phyloP scores from a whole-genome alignment of 35 echinoderm and acorn worm genomes.

The Ophioderma brevispina region DNA sequence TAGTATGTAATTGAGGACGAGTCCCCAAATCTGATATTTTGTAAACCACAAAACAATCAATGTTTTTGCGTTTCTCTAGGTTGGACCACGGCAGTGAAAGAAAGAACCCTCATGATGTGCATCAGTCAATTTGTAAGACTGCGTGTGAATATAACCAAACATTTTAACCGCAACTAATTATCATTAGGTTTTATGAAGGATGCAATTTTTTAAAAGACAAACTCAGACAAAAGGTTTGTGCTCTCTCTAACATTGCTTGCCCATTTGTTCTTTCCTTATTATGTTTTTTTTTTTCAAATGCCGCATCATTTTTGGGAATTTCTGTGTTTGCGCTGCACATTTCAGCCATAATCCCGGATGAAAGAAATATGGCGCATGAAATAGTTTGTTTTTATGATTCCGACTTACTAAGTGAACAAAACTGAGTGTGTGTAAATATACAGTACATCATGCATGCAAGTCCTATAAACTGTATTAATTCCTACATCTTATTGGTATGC shows the following conservation, averaged over 20 bases:
- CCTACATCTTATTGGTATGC: too few relatives aligned
- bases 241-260: not conserved
- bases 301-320: conserved; percentile 9
- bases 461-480: not conserved
- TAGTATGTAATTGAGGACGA: not conserved
- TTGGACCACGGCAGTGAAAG: not conserved
- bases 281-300: not conserved
- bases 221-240: conserved; percentile 1
- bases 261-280: not conserved
- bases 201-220: not conserved
- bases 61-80: conserved; percentile 10
- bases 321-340: conserved; percentile 8
- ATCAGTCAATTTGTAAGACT: conserved; percentile 6
- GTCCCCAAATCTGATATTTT: not conserved
- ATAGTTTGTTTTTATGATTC: not conserved
- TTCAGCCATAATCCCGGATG: not conserved
- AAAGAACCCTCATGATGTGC: not conserved
- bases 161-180: conserved; percentile 10
- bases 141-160: not conserved
- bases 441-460: conserved; percentile 5
- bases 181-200: not conserved
- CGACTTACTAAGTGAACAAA: not conserved
- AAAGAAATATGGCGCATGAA: not conserved
- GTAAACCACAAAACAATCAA: not conserved
- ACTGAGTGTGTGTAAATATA: not conserved